Percentiles rank a stretch among this genome's conserved stretches.
Conservation (phyloP, 2,888 invertebrate genomes). For the Amphipyra tragopoginis region DNA sequence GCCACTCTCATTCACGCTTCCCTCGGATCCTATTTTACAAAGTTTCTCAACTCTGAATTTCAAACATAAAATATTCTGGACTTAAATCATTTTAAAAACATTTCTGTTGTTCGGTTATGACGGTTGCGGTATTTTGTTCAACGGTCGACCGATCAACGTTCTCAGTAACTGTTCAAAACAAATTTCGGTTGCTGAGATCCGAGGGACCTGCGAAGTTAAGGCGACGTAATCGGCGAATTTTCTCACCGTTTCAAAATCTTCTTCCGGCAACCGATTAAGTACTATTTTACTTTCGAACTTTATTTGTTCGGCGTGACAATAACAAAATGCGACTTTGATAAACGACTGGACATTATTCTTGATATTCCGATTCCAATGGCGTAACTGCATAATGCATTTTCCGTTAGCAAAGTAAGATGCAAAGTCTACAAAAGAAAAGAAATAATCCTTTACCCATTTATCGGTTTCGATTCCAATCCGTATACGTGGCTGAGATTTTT, state of each 20-base stretch:
- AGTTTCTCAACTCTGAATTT: constrained; percentile 44
- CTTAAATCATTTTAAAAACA: constrained; percentile 41
- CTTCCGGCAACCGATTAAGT: background rate
- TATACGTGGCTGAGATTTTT: background rate
- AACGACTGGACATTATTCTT: constrained; percentile 33
- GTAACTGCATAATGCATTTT: constrained; percentile 25
- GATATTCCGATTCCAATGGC: constrained; percentile 7
- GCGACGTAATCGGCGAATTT: background rate
- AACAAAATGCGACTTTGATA: constrained; percentile 35
- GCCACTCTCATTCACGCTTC: constrained; percentile 51
- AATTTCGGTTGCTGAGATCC: constrained; percentile 4
- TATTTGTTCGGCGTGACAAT: constrained; percentile 1
- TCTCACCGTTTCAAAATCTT: constrained; percentile 5
- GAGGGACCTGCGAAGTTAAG: background rate
- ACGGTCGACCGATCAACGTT: constrained; percentile 3
- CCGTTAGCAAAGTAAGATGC: constrained; percentile 7
- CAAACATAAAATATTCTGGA: constrained; percentile 30
- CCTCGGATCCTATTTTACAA: constrained; percentile 42
- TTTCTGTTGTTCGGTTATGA: constrained; percentile 21
- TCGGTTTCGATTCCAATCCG: constrained; percentile 12
- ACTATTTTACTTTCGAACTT: constrained; percentile 4
- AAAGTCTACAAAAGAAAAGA: constrained; percentile 4
- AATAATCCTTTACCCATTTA: constrained; percentile 2
- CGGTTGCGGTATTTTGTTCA: constrained; percentile 17
- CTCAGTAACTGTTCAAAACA: constrained; percentile 4